Evolutionary conservation across 2,888 invertebrate species (phyloP).

Genomic region (Drosophila kambysellisi): DNA sequence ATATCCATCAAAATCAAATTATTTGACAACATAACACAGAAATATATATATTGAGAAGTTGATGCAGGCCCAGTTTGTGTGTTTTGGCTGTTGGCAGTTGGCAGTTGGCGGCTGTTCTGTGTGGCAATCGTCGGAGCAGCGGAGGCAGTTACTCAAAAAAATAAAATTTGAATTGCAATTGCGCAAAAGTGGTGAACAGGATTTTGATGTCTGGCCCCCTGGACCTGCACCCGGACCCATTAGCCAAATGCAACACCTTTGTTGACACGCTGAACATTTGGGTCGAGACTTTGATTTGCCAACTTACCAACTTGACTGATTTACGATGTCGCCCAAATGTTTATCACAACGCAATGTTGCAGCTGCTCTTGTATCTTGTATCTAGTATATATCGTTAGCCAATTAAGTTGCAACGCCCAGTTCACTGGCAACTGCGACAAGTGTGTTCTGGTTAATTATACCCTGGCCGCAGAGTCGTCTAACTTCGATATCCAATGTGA

Average conservation of each 20-base stretch:
- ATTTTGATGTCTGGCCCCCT: constrained; percentile 25
- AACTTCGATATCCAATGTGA: not conserved
- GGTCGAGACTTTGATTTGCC: constrained; percentile 66
- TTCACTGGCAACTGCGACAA: constrained; percentile 43
- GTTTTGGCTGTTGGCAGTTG: constrained; percentile 7
- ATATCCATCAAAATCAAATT: constrained; percentile 64
- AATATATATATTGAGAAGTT: constrained; percentile 16
- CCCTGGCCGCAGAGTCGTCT: not conserved
- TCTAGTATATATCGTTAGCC: constrained; percentile 30
- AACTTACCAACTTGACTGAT: constrained; percentile 67
- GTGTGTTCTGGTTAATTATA: constrained; percentile 45
- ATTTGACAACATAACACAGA: constrained; percentile 41
- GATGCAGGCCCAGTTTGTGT: constrained; percentile 13
- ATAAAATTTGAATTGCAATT: constrained; percentile 47
- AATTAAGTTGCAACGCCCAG: constrained; percentile 71
- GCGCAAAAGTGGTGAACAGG: constrained; percentile 52
- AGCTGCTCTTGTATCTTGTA: constrained; percentile 11
- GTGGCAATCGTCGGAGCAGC: constrained; percentile 23
- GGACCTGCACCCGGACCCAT: constrained; percentile 51
- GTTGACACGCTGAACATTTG: constrained; percentile 43
- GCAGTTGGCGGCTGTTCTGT: constrained; percentile 1
- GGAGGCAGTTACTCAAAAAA: constrained; percentile 10
- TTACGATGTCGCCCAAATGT: constrained; percentile 46
- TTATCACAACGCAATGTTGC: constrained; percentile 26
- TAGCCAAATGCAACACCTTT: constrained; percentile 73